phyloP scores from a whole-genome alignment of 2,113 vertebrate species.

The Rhabdomys dilectus region DNA sequence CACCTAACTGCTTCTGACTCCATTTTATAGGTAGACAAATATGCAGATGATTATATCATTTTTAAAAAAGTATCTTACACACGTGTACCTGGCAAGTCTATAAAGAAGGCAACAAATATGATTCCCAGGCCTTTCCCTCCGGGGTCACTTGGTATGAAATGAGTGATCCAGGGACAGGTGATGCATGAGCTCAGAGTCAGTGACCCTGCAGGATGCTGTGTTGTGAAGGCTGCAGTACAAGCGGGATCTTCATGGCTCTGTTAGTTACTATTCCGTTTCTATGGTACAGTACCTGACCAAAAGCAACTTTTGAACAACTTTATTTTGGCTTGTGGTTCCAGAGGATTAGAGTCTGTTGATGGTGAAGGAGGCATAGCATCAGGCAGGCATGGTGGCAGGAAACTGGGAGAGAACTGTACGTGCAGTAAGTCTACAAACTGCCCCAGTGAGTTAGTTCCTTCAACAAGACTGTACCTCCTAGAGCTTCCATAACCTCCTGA shows the following conservation, averaged over 20 bases:
- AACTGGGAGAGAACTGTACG: not conserved
- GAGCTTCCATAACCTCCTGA: not conserved
- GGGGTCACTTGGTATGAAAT: not conserved
- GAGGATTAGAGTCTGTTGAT: not conserved
- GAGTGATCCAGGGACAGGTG: not conserved
- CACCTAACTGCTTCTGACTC: not conserved
- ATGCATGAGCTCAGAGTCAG: not conserved
- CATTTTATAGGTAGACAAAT: not conserved
- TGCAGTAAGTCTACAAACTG: not conserved
- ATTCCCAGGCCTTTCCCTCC: not conserved
- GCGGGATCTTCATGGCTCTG: not conserved
- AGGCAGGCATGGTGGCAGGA: not conserved
- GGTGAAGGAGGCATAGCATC: not conserved
- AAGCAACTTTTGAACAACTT: not conserved
- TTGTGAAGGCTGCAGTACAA: not conserved
- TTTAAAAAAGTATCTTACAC: conserved; percentile 2
- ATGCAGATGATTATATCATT: conserved; percentile 15
- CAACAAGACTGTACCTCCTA: not conserved
- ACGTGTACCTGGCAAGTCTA: not conserved
- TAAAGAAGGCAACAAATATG: not conserved
- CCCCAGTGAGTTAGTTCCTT: not conserved
- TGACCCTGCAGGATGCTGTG: not conserved
- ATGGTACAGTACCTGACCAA: not conserved
- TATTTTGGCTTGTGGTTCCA: not conserved
- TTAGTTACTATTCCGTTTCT: not conserved